Percentiles rank a stretch among this genome's conserved stretches.
Evolutionary conservation across 2,113 vertebrate genomes (phyloP).

Genomic region (Hydrolagus affinis): DNA sequence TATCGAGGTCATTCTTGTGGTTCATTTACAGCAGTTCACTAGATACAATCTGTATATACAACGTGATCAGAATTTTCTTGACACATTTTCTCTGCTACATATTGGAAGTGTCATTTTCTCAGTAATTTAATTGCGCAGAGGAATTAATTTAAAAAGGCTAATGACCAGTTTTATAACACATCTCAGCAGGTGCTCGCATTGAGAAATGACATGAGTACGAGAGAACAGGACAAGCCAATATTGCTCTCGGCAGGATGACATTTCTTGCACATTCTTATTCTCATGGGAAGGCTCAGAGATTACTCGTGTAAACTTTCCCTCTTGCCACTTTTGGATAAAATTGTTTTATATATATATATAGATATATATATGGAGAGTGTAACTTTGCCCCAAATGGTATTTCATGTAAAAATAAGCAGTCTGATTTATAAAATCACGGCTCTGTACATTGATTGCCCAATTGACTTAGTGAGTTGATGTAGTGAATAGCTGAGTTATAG

Average conservation of each 20-base stretch:
- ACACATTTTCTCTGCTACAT: background rate
- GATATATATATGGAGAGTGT: background rate
- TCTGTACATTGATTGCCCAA: too few relatives aligned
- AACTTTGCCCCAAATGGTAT: background rate
- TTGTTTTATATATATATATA: too few relatives aligned
- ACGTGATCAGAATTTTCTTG: background rate
- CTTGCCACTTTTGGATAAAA: background rate
- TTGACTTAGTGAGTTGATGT: too few relatives aligned
- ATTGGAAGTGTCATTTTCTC: background rate
- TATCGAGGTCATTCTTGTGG: background rate
- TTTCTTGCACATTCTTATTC: background rate
- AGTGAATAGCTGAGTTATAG: too few relatives aligned
- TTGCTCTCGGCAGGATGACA: background rate
- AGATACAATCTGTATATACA: background rate
- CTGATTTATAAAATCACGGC: background rate
- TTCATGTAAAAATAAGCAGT: background rate
- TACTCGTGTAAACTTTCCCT: background rate
- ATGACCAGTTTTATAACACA: background rate
- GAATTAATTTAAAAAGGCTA: background rate
- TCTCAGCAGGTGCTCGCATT: background rate
- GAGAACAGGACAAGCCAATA: background rate
- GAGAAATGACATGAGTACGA: background rate
- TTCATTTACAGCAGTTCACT: background rate
- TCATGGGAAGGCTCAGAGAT: background rate
- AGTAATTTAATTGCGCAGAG: background rate